These are phyloP conservation scores for Tribolium freemani DNA, from an alignment of 2,888 invertebrate species.

Conservation along the genomic window DNA sequence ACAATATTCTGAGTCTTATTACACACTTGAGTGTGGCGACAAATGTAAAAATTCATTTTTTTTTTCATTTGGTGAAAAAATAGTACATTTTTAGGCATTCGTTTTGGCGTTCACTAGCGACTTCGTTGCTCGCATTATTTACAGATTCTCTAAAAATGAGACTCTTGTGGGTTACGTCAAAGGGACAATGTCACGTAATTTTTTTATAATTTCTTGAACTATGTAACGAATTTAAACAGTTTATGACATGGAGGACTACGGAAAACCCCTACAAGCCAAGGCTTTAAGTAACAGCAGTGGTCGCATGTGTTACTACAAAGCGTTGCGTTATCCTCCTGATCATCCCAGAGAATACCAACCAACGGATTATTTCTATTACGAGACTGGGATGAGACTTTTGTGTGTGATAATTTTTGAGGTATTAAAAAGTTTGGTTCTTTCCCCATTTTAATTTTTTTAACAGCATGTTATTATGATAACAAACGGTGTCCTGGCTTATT, in stretches of 20 bases:
- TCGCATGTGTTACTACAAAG: constrained; percentile 64
- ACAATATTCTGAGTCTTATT: constrained; percentile 56
- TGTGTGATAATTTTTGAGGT: constrained; percentile 76
- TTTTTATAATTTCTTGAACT: not conserved
- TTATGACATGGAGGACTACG: constrained; percentile 47
- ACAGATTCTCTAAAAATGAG: constrained; percentile 26
- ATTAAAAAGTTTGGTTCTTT: too few species aligned
- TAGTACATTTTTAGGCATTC: constrained; percentile 54
- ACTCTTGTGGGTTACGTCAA: constrained; percentile 43
- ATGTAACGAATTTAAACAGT: not conserved
- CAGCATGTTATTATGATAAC: constrained; percentile 72
- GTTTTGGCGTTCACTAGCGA: constrained; percentile 59
- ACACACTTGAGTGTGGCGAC: constrained; percentile 55
- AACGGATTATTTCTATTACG: constrained; percentile 71
- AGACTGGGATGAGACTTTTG: constrained; percentile 71
- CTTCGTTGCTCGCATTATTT: constrained; percentile 55
- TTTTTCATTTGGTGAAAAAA: not conserved
- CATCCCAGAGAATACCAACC: constrained; percentile 61
- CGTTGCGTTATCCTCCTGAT: constrained; percentile 60
- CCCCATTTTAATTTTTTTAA: constrained; percentile 39
- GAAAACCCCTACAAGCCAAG: not conserved
- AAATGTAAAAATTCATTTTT: constrained; percentile 57
- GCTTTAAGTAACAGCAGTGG: too few species aligned
- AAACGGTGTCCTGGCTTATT: constrained; percentile 73
- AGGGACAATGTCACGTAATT: constrained; percentile 54